Evolutionary conservation across 2,797 vertebrate genomes (phyloP), one percentile per base, ranked within the genome.

Genomic region (Paratrypauchen microcephalus): DNA sequence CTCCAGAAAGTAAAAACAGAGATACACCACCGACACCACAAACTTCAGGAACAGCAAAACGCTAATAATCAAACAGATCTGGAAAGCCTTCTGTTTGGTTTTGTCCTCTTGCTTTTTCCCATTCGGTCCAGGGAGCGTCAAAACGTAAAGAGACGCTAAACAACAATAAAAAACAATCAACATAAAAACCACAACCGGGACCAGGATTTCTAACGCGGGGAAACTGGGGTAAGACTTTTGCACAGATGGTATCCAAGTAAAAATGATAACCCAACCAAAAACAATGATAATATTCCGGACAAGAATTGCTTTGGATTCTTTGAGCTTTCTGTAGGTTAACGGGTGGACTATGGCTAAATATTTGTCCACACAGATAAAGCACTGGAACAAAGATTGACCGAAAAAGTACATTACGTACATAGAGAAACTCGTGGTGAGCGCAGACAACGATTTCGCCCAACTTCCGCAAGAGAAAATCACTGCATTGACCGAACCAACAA

Each of bases 271-370:
- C 57, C 57, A 59, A 19, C 7, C 18, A 3, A 36, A 6, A 19
- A 9, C 28, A 11, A 32, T 59, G 57, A 9, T 15, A n/a, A 59
- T 15, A 32, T 59, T 59, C 32, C 57, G 28, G 7, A 26, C 13
- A 8, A n/a, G 18, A 26, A 32, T 16, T 2, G 57, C 26, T 19
- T 7, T 59, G 7, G 57, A 28, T 32, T 59, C 57, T 36, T 59
- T 59, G 15, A 36, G 57, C 0, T 32, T 59, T 19, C 57, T 59
- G 57, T 59, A 59, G 1, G 28, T 32, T 30, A 59, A 9, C 8
- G 57, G 57, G 18, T 59, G 57, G 32, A 59, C 57, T 8, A 59
- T 7, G 8, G 57, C 57, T n/a, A 59, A 59, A 32, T 59, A 59
- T 59, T n/a, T 59, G 19, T 59, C 57, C 28, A 59, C 26, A 19